Percentiles rank a stretch among this genome's conserved stretches.
phyloP scores from a whole-genome alignment of 2,113 vertebrate genomes.

The Corynorhinus townsendii region DNA sequence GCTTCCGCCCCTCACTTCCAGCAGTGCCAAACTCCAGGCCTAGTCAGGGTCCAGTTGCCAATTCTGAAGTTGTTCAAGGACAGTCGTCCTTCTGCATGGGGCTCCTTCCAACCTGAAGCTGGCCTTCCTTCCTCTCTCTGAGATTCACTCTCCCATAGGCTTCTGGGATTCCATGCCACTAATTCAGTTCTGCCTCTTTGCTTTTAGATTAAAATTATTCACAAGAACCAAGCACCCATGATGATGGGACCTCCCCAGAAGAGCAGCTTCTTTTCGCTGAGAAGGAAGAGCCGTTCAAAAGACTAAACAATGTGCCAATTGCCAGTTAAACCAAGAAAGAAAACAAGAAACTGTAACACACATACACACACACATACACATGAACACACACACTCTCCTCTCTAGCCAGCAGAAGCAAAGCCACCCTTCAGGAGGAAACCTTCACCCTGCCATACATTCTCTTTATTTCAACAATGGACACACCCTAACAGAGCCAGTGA shows the following conservation, averaged over 20 bases:
- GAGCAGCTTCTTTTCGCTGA: constrained; percentile 93
- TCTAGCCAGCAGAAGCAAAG: constrained; percentile 35
- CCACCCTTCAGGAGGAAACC: constrained; percentile 27
- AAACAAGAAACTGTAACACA: constrained; percentile 30
- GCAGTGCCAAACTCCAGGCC: constrained; percentile 57
- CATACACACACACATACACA: background rate
- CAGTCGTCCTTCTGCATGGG: constrained; percentile 43
- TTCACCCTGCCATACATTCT: constrained; percentile 26
- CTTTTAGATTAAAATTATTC: constrained; percentile 91
- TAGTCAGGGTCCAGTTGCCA: constrained; percentile 58
- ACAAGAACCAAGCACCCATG: constrained; percentile 98
- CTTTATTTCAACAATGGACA: constrained; percentile 10
- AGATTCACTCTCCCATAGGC: background rate
- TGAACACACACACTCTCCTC: background rate
- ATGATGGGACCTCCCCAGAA: constrained; percentile 92
- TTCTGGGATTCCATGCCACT: background rate
- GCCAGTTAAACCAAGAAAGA: constrained; percentile 46
- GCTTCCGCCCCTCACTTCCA: constrained; percentile 65
- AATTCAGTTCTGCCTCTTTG: constrained; percentile 51
- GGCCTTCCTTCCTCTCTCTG: background rate
- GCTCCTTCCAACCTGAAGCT: constrained; percentile 30
- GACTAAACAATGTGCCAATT: constrained; percentile 76
- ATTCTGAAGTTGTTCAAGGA: constrained; percentile 60
- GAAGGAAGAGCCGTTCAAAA: constrained; percentile 86
- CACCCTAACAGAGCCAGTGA: background rate